Evolutionary conservation across 2,888 invertebrate genomes (phyloP), one percentile per base, ranked within the genome.

Genomic region (Parasteatoda lunata): DNA sequence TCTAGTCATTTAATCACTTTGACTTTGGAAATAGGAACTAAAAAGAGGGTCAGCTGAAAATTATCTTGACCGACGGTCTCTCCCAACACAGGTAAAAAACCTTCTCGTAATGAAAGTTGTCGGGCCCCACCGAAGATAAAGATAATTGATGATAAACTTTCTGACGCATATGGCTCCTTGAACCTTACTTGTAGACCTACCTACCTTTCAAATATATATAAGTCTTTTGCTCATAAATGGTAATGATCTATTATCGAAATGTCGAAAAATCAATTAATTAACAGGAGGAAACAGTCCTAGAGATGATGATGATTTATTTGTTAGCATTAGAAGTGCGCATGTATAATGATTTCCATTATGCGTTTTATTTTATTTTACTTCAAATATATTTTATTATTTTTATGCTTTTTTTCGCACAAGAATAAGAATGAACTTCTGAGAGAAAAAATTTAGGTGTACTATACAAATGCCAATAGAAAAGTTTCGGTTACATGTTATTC

Each of bases 111-210:
- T 84, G 84, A 49, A 84, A 84, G 77, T 77, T 84, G 84, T 84
- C 84, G 77, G 65, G 72, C 72, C 77, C 77, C 72, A 77, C 84
- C 77, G 73, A 73, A 84, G 84, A 84, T 84, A 84, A 84, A 77
- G 78, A 73, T 84, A 84, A 84, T 84, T 84, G 84, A 84, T 84
- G 84, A 78, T 73, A 68, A 65, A 45, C 70, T 45, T 51, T 52
- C 59, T 75, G 49, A 73, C 65, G 69, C 73, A 68, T 52, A 45
- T 52, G 76, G 82, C 82, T 76, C 76, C 82, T 82, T 82, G 76
- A 82, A 82, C 82, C 76, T 82, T 82, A 82, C 76, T 76, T 64
- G 11, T 52, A 59, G 64, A 75, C 75, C 83, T 77, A 65, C 70
- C 76, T 83, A 83, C 71, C 83, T 83, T n/a, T 47, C 11, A 77